Evolutionary conservation across 2,113 vertebrate species (phyloP), one percentile per base, ranked within the genome.

Genomic region (Puma concolor): DNA sequence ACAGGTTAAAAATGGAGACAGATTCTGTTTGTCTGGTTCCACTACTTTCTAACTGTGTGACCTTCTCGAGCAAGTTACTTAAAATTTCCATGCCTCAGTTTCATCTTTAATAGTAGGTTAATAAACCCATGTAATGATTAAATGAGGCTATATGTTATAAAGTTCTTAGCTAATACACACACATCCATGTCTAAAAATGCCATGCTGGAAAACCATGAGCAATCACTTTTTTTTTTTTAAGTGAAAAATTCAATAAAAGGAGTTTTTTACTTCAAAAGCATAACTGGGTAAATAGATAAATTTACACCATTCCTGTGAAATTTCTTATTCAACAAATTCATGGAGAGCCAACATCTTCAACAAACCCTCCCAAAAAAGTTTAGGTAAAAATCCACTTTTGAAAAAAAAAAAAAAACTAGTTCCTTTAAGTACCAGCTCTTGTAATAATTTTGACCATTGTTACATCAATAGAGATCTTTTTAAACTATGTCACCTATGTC

Each of bases 261-360:
- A 97, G 44, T 90, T 97, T 97, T 95, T 31, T 31, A 38, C 88
- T 96, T 92, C 94, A 95, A 97, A 98, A 67, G 87, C 97, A 76
- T 96, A 97, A 97, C 67, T 95, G 52, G 96, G 95, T 69, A 83
- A 97, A 96, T 96, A 98, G 82, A n/a, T 88, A 97, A 97, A 91
- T 97, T 97, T 98, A 93, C 95, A 98, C 38, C 96, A 98, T 98
- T 98, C 72, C 98, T 98, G 95, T 94, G 96, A 98, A 97, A 96
- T 95, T 77, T 74, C 31, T 93, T 67, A 29, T 48, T 52, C 19
- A 63, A 88, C 29, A 91, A 84, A 74, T 69, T 63, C 38, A 76
- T 29, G 5, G 9, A 36, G 33, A 31, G 27, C 50, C 63, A 95
- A 50, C 41, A 85, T 92, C 33, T 94, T 88, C 29, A 79, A 60